A percentile compares a stretch with the other conserved stretches of the same genome.
Evolutionary conservation across 2,888 invertebrate genomes (phyloP).

Genomic region (Margaritifera margaritifera): DNA sequence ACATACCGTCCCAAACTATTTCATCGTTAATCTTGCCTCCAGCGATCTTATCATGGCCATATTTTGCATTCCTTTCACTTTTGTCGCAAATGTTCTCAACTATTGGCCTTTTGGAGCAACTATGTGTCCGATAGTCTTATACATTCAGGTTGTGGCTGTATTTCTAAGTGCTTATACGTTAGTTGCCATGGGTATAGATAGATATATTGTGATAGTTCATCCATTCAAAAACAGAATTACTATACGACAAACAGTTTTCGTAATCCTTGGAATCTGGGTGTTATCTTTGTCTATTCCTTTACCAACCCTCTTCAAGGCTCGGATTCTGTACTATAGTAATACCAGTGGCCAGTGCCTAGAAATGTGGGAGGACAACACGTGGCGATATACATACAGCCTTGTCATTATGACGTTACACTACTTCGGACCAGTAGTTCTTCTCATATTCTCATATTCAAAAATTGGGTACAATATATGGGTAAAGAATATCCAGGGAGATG

Average conservation of each 20-base stretch:
- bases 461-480: conserved; percentile 91
- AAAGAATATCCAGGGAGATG: conserved; percentile 79
- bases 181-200: conserved; percentile 90
- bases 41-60: conserved; percentile 66
- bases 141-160: conserved; percentile 78
- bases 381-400: conserved; percentile 80
- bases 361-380: conserved; percentile 37
- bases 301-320: conserved; percentile 83
- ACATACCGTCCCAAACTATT: conserved; percentile 66
- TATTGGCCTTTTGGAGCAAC: conserved; percentile 90
- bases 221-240: conserved; percentile 87
- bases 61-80: conserved; percentile 74
- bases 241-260: conserved; percentile 80
- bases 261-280: conserved; percentile 83
- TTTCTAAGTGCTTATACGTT: conserved; percentile 89
- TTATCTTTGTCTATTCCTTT: conserved; percentile 85
- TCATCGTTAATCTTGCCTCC: conserved; percentile 49
- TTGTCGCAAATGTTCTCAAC: conserved; percentile 83
- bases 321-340: conserved; percentile 68
- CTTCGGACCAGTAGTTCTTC: conserved; percentile 84
- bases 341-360: conserved; percentile 47
- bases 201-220: conserved; percentile 91
- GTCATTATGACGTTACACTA: conserved; percentile 87
- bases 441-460: conserved; percentile 88
- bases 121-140: conserved; percentile 87